Evolutionary conservation across 2,888 invertebrate genomes (phyloP), one percentile per base, ranked within the genome.

Genomic region (Yponomeuta evonymella): DNA sequence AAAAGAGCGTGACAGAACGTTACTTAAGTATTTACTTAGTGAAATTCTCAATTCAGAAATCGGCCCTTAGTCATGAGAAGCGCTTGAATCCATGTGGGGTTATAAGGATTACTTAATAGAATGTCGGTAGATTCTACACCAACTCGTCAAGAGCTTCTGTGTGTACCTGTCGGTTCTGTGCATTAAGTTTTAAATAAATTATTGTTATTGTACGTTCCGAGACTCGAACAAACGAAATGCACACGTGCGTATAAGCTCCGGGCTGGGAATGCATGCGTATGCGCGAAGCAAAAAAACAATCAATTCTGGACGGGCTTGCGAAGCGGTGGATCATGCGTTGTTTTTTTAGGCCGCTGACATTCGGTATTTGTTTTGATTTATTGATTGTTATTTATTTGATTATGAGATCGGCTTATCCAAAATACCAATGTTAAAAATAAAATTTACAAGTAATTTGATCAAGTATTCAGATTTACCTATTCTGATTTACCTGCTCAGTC

Each of bases 141-240:
- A 43, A 6, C 43, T 43, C 6, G 9, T 43, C 43, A 43, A 43
- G 43, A 5, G 8, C 51, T 58, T 58, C 51, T 58, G 51, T 15
- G 12, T 3, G 15, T 58, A 58, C 51, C 51, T 43, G 1, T 43
- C 43, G 2, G 43, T 43, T 43, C 43, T 43, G 43, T 43, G 43
- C 15, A 12, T 58, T 63, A 70, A 62, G 62, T 67, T 70, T 67
- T 67, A 67, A 70, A 70, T 70, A 67, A 70, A 66, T 70, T 70
- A 70, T 70, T 70, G 70, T 70, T 70, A 70, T 70, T 66, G 70
- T 70, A 66, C 63, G 23, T 51, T 30, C 23, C 51, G 43, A 70
- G 23, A 30, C 48, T 36, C 66, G 43, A 70, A 36, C 70, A 67
- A 70, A 67, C 70, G 64, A 67, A 62, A 62, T 29, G 70, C 70